phyloP scores from a whole-genome alignment of 2,113 vertebrate genomes.

The Mesocricetus auratus region DNA sequence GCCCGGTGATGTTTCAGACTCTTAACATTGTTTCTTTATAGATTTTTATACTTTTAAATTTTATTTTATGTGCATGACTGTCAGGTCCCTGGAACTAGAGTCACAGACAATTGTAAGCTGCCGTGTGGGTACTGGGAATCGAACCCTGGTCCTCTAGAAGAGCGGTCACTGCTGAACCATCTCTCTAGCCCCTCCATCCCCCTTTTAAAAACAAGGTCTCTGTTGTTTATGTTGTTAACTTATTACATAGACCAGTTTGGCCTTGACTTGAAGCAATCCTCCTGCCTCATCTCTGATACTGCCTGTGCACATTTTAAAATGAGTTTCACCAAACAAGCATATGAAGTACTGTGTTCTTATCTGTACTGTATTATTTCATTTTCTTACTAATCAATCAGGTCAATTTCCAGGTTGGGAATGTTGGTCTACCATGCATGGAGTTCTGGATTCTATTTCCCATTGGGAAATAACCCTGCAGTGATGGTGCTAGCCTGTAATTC shows the following conservation, averaged over 20 bases:
- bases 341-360: background rate
- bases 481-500: background rate
- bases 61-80: no score
- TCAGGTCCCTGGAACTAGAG: no score
- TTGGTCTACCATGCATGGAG: background rate
- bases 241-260: background rate
- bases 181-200: background rate
- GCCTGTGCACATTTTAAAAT: background rate
- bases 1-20: background rate
- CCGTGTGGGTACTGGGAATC: background rate
- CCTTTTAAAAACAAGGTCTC: background rate
- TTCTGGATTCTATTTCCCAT: background rate
- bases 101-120: background rate
- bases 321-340: background rate
- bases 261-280: background rate
- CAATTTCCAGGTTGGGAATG: background rate
- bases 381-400: background rate
- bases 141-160: background rate
- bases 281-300: background rate
- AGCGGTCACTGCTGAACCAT: background rate
- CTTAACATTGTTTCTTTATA: background rate
- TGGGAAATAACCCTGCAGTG: background rate
- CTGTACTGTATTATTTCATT: conserved; percentile 28
- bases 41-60: background rate
- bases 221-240: background rate